Conservation (phyloP, 2,888 invertebrate species). For the Thecophora atra region DNA sequence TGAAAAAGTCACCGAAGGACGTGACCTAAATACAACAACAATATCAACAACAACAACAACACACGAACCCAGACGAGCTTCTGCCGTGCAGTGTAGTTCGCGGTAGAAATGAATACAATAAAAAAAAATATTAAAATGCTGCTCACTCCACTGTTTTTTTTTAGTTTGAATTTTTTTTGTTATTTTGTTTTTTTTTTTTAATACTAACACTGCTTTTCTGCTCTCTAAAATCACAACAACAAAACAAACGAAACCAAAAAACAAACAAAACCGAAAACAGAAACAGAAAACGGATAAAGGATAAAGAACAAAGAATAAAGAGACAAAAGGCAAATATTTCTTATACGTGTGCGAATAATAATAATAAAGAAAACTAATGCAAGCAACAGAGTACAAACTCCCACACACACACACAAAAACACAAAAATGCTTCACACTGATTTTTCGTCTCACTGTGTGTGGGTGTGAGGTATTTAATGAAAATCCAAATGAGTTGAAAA, state of each 20-base stretch:
- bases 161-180: background rate
- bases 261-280: no score
- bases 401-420: constrained; percentile 13
- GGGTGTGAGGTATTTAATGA: background rate
- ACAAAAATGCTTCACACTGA: background rate
- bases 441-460: background rate
- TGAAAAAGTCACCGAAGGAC: constrained; percentile 75
- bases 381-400: constrained; percentile 4
- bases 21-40: constrained; percentile 68
- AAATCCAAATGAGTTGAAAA: background rate
- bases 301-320: background rate
- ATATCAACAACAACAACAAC: constrained; percentile 25
- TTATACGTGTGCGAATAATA: background rate
- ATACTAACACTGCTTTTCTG: constrained; percentile 13
- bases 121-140: background rate
- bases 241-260: background rate
- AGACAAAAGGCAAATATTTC: background rate
- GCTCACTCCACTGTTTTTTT: constrained; percentile 25
- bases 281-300: constrained; percentile 1
- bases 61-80: background rate
- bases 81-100: constrained; percentile 1
- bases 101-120: background rate
- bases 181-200: constrained; percentile 31
- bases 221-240: constrained; percentile 4
- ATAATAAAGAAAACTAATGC: background rate